These are phyloP conservation scores for Pseudorhombus dupliciocellatus DNA, from an alignment of 2,113 vertebrate species.

Conservation along the genomic window DNA sequence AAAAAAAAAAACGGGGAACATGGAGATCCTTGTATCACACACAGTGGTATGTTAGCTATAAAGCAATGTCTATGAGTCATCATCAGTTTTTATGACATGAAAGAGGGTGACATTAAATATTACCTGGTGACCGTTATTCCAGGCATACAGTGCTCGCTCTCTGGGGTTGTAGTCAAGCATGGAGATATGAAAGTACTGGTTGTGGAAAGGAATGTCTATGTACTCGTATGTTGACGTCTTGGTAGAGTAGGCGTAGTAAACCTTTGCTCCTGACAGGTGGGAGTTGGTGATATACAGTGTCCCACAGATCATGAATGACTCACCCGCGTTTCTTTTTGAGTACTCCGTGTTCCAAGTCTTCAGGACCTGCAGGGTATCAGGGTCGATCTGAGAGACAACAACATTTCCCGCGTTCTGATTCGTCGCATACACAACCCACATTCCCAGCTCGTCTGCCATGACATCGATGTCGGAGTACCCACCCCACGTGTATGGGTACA, in stretches of 20 bases:
- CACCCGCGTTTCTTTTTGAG: constrained; percentile 96
- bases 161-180: constrained; percentile 99
- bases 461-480: constrained; percentile 97
- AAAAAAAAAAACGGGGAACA: constrained; percentile 33
- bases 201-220: constrained; percentile 98
- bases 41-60: constrained; percentile 50
- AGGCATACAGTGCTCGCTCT: constrained; percentile 95
- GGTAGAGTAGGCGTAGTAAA: constrained; percentile 97
- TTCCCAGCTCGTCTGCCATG: constrained; percentile 97
- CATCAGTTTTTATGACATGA: constrained; percentile 97
- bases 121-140: constrained; percentile 99
- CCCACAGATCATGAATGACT: constrained; percentile 99
- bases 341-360: constrained; percentile 97
- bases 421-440: constrained; percentile 97
- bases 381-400: constrained; percentile 93
- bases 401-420: constrained; percentile 99
- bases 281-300: constrained; percentile 97
- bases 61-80: constrained; percentile 84
- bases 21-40: constrained; percentile 54
- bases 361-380: constrained; percentile 90
- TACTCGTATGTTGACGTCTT: constrained; percentile 97
- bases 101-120: constrained; percentile 98
- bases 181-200: constrained; percentile 99
- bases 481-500: constrained; percentile 98
- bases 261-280: constrained; percentile 96